These are phyloP conservation scores for Heteropelma amictum DNA, from an alignment of 2,888 invertebrate species.

Conservation along the genomic window DNA sequence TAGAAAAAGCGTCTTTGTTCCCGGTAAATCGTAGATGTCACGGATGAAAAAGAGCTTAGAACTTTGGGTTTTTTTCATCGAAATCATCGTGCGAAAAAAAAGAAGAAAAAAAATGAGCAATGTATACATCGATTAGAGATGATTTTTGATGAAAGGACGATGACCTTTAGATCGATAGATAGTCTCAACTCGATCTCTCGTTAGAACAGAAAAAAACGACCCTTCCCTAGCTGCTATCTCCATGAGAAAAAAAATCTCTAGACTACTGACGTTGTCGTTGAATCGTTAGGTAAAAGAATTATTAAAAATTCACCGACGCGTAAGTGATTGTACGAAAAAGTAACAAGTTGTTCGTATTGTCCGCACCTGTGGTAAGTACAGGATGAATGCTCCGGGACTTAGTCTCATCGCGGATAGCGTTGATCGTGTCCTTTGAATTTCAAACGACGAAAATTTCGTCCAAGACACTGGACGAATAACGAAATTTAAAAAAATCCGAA, in stretches of 20 bases:
- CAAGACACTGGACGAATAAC: not conserved
- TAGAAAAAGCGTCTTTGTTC: not conserved
- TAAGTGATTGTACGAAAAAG: constrained; percentile 55
- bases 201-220: constrained; percentile 64
- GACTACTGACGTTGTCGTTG: constrained; percentile 50
- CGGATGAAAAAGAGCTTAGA: not conserved
- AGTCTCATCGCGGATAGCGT: constrained; percentile 38
- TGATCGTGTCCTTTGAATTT: constrained; percentile 19
- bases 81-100: not conserved
- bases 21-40: constrained; percentile 1
- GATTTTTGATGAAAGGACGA: constrained; percentile 36
- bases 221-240: constrained; percentile 76
- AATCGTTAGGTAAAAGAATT: not conserved
- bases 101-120: constrained; percentile 23
- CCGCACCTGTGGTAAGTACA: constrained; percentile 66
- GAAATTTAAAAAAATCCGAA: constrained; percentile 10
- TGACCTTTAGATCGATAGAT: too few relatives aligned
- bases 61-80: not conserved
- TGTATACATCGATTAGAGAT: constrained; percentile 29
- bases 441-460: not conserved
- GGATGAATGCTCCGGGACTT: constrained; percentile 24
- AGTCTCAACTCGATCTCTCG: too few relatives aligned
- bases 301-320: not conserved
- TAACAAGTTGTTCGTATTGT: constrained; percentile 67
- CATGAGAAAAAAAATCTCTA: constrained; percentile 53